Evolutionary conservation across 1,140 invertebrate species (phyloP).

Genomic region (Stegodyphus dumicola): DNA sequence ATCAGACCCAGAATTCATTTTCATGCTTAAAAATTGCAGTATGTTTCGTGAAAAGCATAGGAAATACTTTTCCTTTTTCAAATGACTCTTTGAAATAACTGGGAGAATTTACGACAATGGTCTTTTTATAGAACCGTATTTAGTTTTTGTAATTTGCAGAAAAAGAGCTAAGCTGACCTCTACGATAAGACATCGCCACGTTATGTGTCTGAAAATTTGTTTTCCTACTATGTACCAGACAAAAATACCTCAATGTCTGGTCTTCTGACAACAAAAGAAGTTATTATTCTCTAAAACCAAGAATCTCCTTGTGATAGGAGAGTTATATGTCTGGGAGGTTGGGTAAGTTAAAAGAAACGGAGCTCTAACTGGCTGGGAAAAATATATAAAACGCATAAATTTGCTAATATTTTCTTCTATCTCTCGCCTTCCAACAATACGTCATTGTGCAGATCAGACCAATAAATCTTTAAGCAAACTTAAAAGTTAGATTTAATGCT

Average conservation of each 20-base stretch:
- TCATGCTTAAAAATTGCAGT: too few relatives aligned
- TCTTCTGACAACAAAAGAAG: background rate
- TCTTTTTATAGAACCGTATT: too few relatives aligned
- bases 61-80: too few relatives aligned
- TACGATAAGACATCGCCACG: too few relatives aligned
- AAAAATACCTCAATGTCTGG: conserved; percentile 16
- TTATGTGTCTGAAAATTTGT: background rate
- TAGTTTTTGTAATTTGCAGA: background rate
- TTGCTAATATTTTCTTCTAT: background rate
- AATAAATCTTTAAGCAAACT: background rate
- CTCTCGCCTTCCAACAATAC: conserved; percentile 13
- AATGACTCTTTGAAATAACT: too few relatives aligned
- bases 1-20: too few relatives aligned
- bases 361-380: conserved; percentile 9
- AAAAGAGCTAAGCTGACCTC: too few relatives aligned
- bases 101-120: too few relatives aligned
- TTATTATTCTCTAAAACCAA: conserved; percentile 6
- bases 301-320: conserved; percentile 10
- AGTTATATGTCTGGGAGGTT: conserved; percentile 11
- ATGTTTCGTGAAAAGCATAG: too few relatives aligned
- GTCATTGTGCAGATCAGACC: conserved; percentile 10
- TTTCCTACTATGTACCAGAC: background rate
- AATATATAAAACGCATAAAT: conserved; percentile 9
- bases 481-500: background rate
- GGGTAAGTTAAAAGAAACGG: conserved; percentile 9